Percentiles rank a stretch among this genome's conserved stretches.
Evolutionary conservation across 2,113 vertebrate genomes (phyloP).

Genomic region (Gallinago media): DNA sequence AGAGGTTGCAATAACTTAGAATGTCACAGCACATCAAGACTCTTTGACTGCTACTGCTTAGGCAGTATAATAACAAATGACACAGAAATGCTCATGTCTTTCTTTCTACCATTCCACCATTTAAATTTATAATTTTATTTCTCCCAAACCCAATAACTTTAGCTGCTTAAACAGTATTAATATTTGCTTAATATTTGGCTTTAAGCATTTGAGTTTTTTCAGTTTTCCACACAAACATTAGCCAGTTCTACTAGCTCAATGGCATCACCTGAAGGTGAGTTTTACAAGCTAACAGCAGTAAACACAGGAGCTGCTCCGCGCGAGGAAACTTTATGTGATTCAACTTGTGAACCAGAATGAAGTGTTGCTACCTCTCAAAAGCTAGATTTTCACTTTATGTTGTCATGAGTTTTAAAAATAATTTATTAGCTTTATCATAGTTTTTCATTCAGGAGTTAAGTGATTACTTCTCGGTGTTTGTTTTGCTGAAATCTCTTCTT

Average conservation of each 20-base stretch:
- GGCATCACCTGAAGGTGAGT: not conserved
- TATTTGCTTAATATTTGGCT: not conserved
- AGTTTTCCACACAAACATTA: not conserved
- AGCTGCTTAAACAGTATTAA: not conserved
- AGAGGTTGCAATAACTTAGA: not conserved
- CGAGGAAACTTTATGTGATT: not conserved
- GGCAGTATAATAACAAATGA: not conserved
- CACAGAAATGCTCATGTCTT: not conserved
- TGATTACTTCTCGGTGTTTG: not conserved
- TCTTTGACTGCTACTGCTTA: not conserved
- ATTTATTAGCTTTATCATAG: not conserved
- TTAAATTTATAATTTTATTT: not conserved
- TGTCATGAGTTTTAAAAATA: not conserved
- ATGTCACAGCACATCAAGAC: not conserved
- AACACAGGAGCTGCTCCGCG: not conserved
- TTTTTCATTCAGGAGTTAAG: not conserved
- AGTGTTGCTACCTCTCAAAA: not conserved
- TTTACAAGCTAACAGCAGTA: not conserved
- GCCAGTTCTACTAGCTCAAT: not conserved
- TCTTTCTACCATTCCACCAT: not conserved
- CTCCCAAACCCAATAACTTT: not conserved
- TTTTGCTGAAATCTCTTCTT: slow-evolving; percentile 1
- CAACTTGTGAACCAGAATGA: not conserved
- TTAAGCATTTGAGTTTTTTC: not conserved
- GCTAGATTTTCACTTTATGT: not conserved